These are phyloP conservation scores for Tipula lateralis DNA, from an alignment of 2,888 invertebrate species.

Conservation along the genomic window DNA sequence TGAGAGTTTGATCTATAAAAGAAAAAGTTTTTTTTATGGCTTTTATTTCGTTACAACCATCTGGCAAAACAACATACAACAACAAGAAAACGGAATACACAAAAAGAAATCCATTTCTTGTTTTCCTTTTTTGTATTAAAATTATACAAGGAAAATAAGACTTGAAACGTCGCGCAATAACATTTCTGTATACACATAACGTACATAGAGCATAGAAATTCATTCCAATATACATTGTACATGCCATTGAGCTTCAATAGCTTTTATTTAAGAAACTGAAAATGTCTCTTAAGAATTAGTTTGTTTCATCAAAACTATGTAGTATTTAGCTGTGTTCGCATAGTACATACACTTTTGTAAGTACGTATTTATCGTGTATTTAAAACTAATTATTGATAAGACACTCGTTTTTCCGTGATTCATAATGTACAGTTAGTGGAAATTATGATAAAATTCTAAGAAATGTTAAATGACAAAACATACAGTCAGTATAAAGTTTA, in stretches of 20 bases:
- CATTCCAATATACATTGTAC: background rate
- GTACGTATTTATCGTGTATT: background rate
- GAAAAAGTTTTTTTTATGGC: background rate
- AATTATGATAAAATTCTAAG: too few species aligned
- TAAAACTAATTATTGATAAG: background rate
- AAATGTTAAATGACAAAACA: too few species aligned
- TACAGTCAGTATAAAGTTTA: too few species aligned
- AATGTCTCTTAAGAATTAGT: background rate
- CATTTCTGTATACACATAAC: background rate
- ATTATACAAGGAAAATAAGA: background rate
- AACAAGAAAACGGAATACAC: slow-evolving; percentile 6
- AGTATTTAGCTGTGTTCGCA: background rate
- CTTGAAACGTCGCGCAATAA: slow-evolving; percentile 11
- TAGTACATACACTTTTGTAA: background rate
- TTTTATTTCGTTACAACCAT: background rate
- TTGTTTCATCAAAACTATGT: background rate
- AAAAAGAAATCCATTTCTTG: background rate
- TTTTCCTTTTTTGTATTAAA: background rate
- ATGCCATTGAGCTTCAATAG: background rate
- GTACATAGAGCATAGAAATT: background rate
- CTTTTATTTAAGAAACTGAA: background rate
- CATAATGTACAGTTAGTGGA: background rate
- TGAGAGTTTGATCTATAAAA: background rate
- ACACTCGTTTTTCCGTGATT: background rate
- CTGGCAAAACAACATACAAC: background rate